A percentile compares a stretch with the other conserved stretches of the same genome.
phyloP scores from a whole-genome alignment of 2,888 invertebrate genomes.

The Lasioglossum morio region DNA sequence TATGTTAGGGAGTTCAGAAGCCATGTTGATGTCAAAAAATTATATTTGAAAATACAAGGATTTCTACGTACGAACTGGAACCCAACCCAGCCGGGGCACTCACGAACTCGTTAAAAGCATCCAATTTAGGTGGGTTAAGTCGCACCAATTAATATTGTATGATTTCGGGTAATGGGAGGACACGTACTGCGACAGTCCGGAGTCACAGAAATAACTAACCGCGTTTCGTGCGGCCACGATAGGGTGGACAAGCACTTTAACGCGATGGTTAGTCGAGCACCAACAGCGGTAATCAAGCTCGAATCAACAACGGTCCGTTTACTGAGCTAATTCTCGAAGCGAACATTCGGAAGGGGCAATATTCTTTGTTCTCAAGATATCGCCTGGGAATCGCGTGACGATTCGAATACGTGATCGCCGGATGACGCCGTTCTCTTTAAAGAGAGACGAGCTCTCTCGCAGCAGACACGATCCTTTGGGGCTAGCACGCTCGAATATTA shows the following conservation, averaged over 20 bases:
- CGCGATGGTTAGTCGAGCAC: neutral
- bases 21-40: too few relatives aligned
- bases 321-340: constrained; percentile 1
- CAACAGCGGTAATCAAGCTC: neutral
- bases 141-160: neutral
- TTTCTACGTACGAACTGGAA: neutral
- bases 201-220: neutral
- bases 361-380: neutral
- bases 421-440: constrained; percentile 2
- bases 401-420: constrained; percentile 3
- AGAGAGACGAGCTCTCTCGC: neutral
- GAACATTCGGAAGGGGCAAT: neutral
- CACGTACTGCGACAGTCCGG: neutral
- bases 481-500: neutral
- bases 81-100: neutral
- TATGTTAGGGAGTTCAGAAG: too few relatives aligned
- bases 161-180: neutral
- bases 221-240: neutral
- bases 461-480: constrained; percentile 5
- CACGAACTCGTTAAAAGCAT: neutral
- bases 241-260: neutral
- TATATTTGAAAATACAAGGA: neutral
- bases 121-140: neutral
- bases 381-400: constrained; percentile 6
- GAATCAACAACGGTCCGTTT: neutral